These are phyloP conservation scores for Nasonia giraulti DNA, from an alignment of 1,140 invertebrate genomes.

Conservation along the genomic window DNA sequence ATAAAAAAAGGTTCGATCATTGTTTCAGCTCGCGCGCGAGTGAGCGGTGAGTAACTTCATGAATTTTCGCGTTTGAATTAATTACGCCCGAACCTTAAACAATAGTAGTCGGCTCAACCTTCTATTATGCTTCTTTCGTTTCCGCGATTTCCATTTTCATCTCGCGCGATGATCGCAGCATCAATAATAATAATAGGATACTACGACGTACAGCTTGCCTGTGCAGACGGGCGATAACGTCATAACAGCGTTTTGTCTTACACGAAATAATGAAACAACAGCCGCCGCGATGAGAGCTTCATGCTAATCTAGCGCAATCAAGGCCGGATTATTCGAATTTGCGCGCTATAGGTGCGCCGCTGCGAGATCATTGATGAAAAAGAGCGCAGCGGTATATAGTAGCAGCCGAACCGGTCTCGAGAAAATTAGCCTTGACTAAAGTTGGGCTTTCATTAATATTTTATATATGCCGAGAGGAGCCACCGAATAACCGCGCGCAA, in stretches of 20 bases:
- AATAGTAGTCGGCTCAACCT: background rate
- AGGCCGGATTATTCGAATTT: slow-evolving; percentile 18
- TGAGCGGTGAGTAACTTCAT: background rate
- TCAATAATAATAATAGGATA: background rate
- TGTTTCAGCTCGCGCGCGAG: too few relatives aligned
- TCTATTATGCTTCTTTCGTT: slow-evolving; percentile 28
- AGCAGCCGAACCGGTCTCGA: background rate
- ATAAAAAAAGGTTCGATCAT: background rate
- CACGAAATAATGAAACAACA: background rate
- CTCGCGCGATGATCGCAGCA: background rate
- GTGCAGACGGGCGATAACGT: background rate
- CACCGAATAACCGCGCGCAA: background rate
- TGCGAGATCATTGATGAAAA: slow-evolving; percentile 7
- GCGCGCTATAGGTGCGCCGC: background rate
- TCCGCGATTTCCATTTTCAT: slow-evolving; percentile 33
- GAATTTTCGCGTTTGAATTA: background rate
- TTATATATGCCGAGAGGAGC: background rate
- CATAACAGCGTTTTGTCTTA: background rate
- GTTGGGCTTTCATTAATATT: background rate
- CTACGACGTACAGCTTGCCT: too few relatives aligned
- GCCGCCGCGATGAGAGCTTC: background rate
- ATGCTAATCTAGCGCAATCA: slow-evolving; percentile 27
- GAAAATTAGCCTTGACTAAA: slow-evolving; percentile 12
- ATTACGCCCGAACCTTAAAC: background rate
- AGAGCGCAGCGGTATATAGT: background rate